Conservation (phyloP, 2,888 invertebrate genomes). For the Patella depressa region DNA sequence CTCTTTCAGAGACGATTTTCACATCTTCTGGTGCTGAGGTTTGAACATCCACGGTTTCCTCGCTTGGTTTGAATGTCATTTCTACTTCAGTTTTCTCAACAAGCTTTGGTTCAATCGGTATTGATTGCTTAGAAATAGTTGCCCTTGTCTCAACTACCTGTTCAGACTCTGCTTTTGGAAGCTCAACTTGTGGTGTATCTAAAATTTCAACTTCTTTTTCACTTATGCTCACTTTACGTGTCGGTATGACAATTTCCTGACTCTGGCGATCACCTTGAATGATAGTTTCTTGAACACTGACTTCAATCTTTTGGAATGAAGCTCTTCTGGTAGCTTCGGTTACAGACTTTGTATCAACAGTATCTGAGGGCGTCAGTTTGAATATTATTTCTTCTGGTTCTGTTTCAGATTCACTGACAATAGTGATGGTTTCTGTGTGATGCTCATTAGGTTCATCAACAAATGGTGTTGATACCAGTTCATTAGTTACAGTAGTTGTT, state of each 20-base stretch:
- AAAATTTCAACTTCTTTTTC: slow-evolving; percentile 43
- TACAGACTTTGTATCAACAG: slow-evolving; percentile 40
- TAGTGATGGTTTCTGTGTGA: slow-evolving; percentile 64
- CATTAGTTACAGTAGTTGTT: slow-evolving; percentile 53
- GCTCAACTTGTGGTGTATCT: slow-evolving; percentile 37
- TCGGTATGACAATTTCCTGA: slow-evolving; percentile 54
- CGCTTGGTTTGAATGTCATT: slow-evolving; percentile 32
- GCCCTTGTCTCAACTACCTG: slow-evolving; percentile 51
- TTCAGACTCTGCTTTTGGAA: slow-evolving; percentile 53
- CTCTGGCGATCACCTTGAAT: slow-evolving; percentile 52
- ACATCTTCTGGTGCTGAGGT: slow-evolving; percentile 47
- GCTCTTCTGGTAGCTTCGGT: slow-evolving; percentile 40
- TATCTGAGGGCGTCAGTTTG: slow-evolving; percentile 44
- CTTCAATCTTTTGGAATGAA: slow-evolving; percentile 57
- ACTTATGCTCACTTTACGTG: slow-evolving; percentile 43
- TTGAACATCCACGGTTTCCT: slow-evolving; percentile 38
- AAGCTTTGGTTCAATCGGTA: slow-evolving; percentile 23
- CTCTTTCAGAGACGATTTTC: slow-evolving; percentile 43
- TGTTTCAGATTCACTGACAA: slow-evolving; percentile 50
- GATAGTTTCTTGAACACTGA: slow-evolving; percentile 58
- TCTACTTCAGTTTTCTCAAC: slow-evolving; percentile 30
- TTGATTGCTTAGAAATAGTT: slow-evolving; percentile 44
- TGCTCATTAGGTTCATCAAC: slow-evolving; percentile 41
- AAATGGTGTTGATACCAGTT: slow-evolving; percentile 49
- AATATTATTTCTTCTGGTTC: slow-evolving; percentile 53